Evolutionary conservation across 2,113 vertebrate species (phyloP), one percentile per base, ranked within the genome.

Genomic region (Blennius ocellaris): DNA sequence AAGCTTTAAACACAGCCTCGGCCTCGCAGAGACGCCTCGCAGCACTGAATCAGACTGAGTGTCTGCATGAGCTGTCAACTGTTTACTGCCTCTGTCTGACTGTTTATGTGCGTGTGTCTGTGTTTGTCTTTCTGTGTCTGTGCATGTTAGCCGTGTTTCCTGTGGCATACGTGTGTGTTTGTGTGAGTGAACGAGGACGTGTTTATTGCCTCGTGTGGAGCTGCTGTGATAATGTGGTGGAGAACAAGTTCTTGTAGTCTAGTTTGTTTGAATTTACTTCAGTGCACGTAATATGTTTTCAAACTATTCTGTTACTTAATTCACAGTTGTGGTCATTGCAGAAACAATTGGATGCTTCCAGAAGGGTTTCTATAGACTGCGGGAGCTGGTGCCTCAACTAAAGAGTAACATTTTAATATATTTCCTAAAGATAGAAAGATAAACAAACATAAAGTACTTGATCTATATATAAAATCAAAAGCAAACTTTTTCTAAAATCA

Each of bases 11-110:
- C 36, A 16, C 36, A 16, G 63, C 61, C 73, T 43, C 36, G 11
- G 72, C 12, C 47, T 63, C 37, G 15, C 52, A 76, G 36, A 15
- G 47, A 76, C 12, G 16, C 63, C 39, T 69, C 43, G 17, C 17
- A 77, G 52, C 38, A 53, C 52, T 56, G 73, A 70, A 44, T 81
- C 71, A 81, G 67, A 65, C 77, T 14, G n/a, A 73, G 43, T 14
- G 74, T 83, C 78, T 80, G 64, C 21, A 6, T 62, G 58, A 80
- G 73, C 66, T 80, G 78, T 87, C 76, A 80, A 78, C 73, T 89
- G 86, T 80, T 80, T 76, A 76, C 75, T 64, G 77, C 71, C 45
- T 43, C 69, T 36, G 76, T 71, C 60, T 74, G 73, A 75, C 82
- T 74, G 76, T 87, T 83, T 84, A 79, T 77, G 64, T 66, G 66